A percentile compares a stretch with the other conserved stretches of the same genome.
Evolutionary conservation across 2,797 vertebrate species (phyloP).

Genomic region (Megalops cyprinoides): DNA sequence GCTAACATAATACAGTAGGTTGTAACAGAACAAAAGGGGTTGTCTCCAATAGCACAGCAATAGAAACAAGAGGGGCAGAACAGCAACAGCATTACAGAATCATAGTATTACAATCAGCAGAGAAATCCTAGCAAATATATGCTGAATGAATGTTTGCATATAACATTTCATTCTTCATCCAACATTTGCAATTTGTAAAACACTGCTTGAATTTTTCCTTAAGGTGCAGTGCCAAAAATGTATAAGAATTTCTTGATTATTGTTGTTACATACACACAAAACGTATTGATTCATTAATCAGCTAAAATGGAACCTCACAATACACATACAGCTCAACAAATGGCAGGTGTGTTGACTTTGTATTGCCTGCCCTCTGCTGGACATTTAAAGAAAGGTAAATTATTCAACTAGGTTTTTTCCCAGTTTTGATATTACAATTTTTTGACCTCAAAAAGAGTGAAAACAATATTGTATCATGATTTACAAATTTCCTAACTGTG

Average conservation of each 20-base stretch:
- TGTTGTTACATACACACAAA: background rate
- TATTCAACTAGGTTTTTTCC: background rate
- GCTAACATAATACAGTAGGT: too few relatives aligned
- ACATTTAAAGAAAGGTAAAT: background rate
- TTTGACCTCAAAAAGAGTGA: too few relatives aligned
- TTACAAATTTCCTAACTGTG: too few relatives aligned
- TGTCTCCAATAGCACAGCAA: too few relatives aligned
- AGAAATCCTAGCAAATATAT: too few relatives aligned
- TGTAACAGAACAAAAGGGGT: too few relatives aligned
- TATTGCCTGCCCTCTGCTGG: background rate
- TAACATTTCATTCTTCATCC: background rate
- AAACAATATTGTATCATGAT: too few relatives aligned
- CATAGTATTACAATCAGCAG: too few relatives aligned
- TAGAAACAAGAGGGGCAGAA: too few relatives aligned
- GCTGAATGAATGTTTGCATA: too few relatives aligned
- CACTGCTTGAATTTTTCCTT: background rate
- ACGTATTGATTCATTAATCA: background rate
- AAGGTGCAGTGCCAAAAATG: background rate
- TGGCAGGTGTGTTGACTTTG: background rate
- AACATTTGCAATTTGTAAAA: background rate
- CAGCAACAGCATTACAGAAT: too few relatives aligned
- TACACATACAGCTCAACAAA: background rate
- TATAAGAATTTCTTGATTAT: background rate
- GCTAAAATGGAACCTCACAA: background rate
- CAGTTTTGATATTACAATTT: background rate